Base-by-base conservation (phyloP, 2,797 vertebrate genomes). In the Coreius guichenoti region DNA sequence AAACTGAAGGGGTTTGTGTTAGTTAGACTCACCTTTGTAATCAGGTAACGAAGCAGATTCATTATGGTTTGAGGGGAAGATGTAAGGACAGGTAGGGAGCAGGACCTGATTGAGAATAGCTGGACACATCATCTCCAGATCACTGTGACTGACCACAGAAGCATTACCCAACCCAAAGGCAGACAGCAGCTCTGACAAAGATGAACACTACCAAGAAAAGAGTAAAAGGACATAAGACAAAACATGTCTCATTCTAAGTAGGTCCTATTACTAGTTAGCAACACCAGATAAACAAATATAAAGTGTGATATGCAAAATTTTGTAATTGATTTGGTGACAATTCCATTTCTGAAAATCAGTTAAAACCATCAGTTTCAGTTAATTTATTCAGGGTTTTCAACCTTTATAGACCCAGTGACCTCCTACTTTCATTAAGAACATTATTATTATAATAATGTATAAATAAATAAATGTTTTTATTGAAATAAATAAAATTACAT, bases 91-190 rank as follows among this genome's bases (percentile, higher is more conserved):
- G 33, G 88, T 70, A 39, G 90, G 90, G 14, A 87, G 43, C 17
- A 90, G 67, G 84, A 89, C 82, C 84, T 90, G 90, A 67, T 80
- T 89, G 21, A 90, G 87, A 75, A 90, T 83, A 78, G 88, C 90
- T 85, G 90, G 90, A 70, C 90, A 90, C 80, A 90, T 88, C 79
- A 79, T 54, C 70, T 87, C 43, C 19, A 90, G 76, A 70, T 90
- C 86, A 75, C 58, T 26, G 21, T 75, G 56, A 81, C 67, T 87
- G 49, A 90, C 43, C 21, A 74, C 82, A 49, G 90, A 87, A 26
- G 69, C 88, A 74, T 89, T 90, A 45, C 49, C 49, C 39, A 90
- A 69, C 4, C 83, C 87, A 79, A 83, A 88, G 8, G 17, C 31
- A 31, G 56, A 63, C 36, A 90, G 31, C 29, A 90, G 68, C 31